phyloP scores from a whole-genome alignment of 2,113 vertebrate genomes.

The Saimiri boliviensis region DNA sequence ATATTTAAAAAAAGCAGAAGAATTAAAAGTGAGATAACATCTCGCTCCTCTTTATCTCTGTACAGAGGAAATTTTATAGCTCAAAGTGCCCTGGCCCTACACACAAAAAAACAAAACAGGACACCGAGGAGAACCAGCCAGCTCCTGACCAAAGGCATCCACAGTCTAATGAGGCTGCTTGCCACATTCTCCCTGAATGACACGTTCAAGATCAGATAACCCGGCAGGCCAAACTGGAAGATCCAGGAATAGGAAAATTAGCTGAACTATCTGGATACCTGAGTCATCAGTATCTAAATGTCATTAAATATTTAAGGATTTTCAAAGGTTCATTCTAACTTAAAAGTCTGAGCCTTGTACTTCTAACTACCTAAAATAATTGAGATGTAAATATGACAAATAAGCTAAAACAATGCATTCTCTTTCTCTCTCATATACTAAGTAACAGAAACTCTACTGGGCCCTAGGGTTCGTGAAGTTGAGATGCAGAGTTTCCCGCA shows the following conservation, averaged over 20 bases:
- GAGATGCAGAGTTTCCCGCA: neutral
- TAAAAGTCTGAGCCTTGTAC: neutral
- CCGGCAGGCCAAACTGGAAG: conserved; percentile 50
- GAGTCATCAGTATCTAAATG: conserved; percentile 43
- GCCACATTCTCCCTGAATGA: conserved; percentile 2
- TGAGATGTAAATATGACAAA: neutral
- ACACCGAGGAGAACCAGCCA: neutral
- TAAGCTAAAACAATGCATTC: neutral
- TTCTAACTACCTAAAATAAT: conserved; percentile 6
- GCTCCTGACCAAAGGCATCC: neutral
- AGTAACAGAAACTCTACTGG: neutral
- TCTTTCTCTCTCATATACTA: neutral
- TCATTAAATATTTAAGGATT: conserved; percentile 57
- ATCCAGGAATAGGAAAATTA: conserved; percentile 58
- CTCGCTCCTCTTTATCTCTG: neutral
- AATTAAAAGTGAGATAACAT: neutral
- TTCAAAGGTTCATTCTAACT: conserved; percentile 40
- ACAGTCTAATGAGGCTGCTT: conserved; percentile 1
- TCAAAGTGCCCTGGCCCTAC: neutral
- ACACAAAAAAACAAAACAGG: neutral
- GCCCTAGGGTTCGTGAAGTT: neutral
- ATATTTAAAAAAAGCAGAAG: neutral
- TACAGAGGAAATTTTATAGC: neutral
- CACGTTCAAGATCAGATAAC: conserved; percentile 52
- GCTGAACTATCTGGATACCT: conserved; percentile 24